Evolutionary conservation across 2,113 vertebrate species (phyloP), one percentile per base, ranked within the genome.

Genomic region (Terrapene triunguis): DNA sequence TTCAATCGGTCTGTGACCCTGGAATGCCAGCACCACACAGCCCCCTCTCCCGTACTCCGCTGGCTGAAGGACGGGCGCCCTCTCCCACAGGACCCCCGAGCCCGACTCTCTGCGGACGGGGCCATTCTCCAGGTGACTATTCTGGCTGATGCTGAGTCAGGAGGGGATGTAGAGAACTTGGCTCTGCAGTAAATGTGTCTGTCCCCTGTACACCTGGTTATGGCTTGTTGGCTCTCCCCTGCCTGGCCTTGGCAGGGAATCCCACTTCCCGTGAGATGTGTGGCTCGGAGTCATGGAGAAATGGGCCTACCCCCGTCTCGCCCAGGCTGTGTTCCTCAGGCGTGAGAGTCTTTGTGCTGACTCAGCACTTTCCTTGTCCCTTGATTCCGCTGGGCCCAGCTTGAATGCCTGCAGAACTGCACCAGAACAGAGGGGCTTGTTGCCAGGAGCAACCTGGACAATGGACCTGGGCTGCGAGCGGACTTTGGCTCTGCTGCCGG

Each of bases 111-210:
- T 1, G 93, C 96, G 14, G 98, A 99, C 32, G 98, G 98, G 14
- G 96, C 97, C 25, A 17, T 97, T 69, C 98, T 99, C 76, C 97
- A 99, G 98, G 99, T 99, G 80, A 62, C 53, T 0, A 6, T 57
- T 27, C 0, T 0, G 84, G 50, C 29, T 13, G 14, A 17, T 74
- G 35, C 21, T 50, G 35, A 9, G 80, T 38, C 84, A n/a, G 35
- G 12, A 17, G 35, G n/a, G 35, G 76, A 80, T 82, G 35, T 16
- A 24, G 42, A 51, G 54, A 78, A 8, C 12, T 62, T 0, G 0
- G 25, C 14, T 17, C 13, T 17, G 10, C 29, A 53, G 72, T 42
- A 6, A 76, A 44, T 24, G 42, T 76, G 10, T 13, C 22, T 8
- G 72, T 76, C 3, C 42, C 42, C 22, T 38, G n/a, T 22, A 22